phyloP scores from a whole-genome alignment of 1,140 invertebrate genomes.

The Pseudomyrmex pallidus region DNA sequence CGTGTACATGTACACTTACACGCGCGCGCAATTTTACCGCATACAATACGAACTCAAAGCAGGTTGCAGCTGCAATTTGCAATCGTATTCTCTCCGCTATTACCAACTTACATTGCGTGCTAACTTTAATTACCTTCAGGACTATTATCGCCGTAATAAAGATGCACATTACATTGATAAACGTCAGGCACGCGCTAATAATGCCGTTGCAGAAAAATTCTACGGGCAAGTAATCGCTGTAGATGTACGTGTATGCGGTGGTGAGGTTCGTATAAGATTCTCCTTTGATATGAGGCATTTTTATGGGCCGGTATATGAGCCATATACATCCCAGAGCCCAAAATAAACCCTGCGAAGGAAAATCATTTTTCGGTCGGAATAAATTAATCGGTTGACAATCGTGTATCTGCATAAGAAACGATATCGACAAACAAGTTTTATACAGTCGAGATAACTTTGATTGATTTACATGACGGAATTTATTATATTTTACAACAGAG shows the following conservation, averaged over 20 bases:
- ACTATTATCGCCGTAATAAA: conserved; percentile 93
- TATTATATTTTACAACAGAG: background rate
- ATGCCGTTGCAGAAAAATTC: conserved; percentile 92
- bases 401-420: background rate
- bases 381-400: background rate
- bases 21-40: no score
- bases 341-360: conserved; percentile 88
- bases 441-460: background rate
- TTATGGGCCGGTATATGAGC: conserved; percentile 88
- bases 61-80: background rate
- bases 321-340: conserved; percentile 91
- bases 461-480: background rate
- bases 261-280: conserved; percentile 87
- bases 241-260: conserved; percentile 88
- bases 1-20: no score
- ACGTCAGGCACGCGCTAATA: conserved; percentile 91
- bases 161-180: conserved; percentile 94
- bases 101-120: background rate
- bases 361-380: conserved; percentile 1
- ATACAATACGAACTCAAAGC: background rate
- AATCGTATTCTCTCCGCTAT: background rate
- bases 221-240: conserved; percentile 89
- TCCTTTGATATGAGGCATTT: conserved; percentile 89
- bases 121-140: conserved; percentile 87
- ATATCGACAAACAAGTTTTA: background rate